phyloP scores from a whole-genome alignment of 2,888 invertebrate genomes.

The Ecdyonurus torrentis region DNA sequence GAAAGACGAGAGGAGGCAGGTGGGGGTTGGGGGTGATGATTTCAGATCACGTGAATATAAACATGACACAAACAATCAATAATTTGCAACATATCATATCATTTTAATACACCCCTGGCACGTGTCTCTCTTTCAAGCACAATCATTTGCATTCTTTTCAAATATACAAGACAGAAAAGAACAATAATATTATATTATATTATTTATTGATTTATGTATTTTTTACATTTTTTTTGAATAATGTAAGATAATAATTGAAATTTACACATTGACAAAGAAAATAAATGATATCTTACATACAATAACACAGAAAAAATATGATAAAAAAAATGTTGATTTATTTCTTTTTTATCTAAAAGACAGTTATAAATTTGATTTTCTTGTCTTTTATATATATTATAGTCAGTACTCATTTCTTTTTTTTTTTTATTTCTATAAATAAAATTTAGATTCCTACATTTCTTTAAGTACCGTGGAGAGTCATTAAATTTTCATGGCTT shows the following conservation, averaged over 20 bases:
- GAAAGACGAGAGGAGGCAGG: no score
- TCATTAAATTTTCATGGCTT: not conserved
- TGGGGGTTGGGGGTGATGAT: not conserved
- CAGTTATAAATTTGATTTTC: not conserved
- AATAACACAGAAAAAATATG: no score
- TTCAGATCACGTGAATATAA: not conserved
- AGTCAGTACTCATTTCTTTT: not conserved
- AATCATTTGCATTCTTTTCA: not conserved
- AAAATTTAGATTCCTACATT: not conserved
- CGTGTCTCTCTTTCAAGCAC: not conserved
- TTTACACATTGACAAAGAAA: no score
- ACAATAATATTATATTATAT: not conserved
- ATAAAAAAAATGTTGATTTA: no score
- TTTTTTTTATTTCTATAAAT: not conserved
- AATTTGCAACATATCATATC: not conserved
- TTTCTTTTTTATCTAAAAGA: not conserved
- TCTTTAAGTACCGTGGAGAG: not conserved
- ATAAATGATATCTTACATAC: no score
- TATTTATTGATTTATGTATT: no score
- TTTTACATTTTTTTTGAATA: no score
- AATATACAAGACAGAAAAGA: not conserved
- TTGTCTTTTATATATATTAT: not conserved
- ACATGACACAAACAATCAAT: not conserved
- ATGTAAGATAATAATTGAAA: no score
- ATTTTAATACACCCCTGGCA: not conserved